A percentile compares a stretch with the other conserved stretches of the same genome.
Evolutionary conservation across 2,113 vertebrate genomes (phyloP).

Genomic region (Zapornia atra): DNA sequence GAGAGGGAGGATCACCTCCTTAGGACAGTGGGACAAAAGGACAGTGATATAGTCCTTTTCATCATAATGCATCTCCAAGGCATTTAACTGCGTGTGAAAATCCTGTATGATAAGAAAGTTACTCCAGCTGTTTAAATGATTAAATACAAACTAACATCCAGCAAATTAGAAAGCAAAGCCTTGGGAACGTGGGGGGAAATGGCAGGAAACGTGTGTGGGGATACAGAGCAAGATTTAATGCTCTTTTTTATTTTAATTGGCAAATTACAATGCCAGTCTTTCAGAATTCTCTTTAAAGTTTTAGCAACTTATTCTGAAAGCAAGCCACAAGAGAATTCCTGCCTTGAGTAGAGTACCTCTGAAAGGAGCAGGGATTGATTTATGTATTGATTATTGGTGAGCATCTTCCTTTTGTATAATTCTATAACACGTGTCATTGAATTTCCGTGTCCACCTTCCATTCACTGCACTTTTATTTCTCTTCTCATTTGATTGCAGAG

Average conservation of each 20-base stretch:
- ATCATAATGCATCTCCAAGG: neutral
- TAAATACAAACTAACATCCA: neutral
- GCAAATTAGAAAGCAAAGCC: neutral
- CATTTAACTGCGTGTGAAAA: neutral
- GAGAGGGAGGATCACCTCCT: too few relatives aligned
- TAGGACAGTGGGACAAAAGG: neutral
- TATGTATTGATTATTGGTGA: neutral
- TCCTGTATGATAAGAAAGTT: neutral
- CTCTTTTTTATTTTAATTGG: neutral
- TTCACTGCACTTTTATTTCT: neutral
- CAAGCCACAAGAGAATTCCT: neutral
- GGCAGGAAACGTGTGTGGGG: neutral
- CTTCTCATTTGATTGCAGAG: conserved; percentile 6
- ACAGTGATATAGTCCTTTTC: neutral
- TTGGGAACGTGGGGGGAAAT: neutral
- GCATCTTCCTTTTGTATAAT: conserved; percentile 2
- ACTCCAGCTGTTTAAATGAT: neutral
- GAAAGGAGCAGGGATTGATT: neutral
- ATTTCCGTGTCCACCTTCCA: conserved; percentile 10
- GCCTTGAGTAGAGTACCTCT: neutral
- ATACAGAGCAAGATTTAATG: neutral
- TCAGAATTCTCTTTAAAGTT: neutral
- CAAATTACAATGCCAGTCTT: neutral
- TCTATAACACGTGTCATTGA: neutral
- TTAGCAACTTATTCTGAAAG: neutral